Evolutionary conservation across 2,888 invertebrate species (phyloP), one percentile per base, ranked within the genome.

Genomic region (Didymodactylos carnosus): DNA sequence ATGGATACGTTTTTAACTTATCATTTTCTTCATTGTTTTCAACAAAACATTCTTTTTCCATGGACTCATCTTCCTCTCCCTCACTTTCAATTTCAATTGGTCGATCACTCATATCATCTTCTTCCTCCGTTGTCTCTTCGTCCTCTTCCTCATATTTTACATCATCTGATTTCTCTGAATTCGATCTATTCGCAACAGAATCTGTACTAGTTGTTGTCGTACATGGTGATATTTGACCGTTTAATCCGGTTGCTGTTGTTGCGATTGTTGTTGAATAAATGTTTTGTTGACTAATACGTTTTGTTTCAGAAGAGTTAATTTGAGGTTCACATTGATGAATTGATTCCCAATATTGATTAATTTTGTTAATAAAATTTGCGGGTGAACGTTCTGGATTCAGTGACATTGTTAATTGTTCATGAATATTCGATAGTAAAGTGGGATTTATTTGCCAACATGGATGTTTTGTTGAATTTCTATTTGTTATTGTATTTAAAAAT

Each of bases 1-100:
- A 97, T 10, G 91, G 91, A 84, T 94, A 95, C 71, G 90, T 92
- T 82, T 94, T 94, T 39, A 76, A 76, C 51, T 78, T 78, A 62
- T 62, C 62, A 62, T 62, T 29, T 3, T 62, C 62, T 5, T 35
- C 62, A 62, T 35, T 62, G 62, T 62, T 62, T 35, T 16, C 19
- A 35, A 35, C n/a, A 35, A 11, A 35, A 62, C 35, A 35, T 35
- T 62, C 19, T 62, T 62, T 62, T 35, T 62, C 62, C n/a, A n/a
- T n/a, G n/a, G n/a, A n/a, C n/a, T n/a, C n/a, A n/a, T n/a, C n/a
- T n/a, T n/a, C n/a, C n/a, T n/a, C n/a, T n/a, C n/a, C n/a, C n/a
- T 62, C 62, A 62, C 62, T 35, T 62, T 62, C 62, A 35, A 35
- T 35, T 62, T n/a, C n/a, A 35, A 35, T 35, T 10, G 29, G 35